Base-by-base conservation (phyloP, 2,113 vertebrate genomes). In the Rhinopomastus cyanomelas region DNA sequence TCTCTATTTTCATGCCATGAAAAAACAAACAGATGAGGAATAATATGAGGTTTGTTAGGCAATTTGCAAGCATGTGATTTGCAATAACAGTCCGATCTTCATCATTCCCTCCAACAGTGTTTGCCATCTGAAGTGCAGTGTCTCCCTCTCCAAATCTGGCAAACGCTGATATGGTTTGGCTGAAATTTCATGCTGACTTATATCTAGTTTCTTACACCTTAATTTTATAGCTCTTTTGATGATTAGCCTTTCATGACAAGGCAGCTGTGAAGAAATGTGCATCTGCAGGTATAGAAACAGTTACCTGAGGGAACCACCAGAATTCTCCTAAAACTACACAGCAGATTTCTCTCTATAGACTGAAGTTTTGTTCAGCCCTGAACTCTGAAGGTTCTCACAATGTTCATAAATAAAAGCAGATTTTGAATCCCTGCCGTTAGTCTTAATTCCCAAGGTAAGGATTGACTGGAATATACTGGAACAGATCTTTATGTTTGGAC, bases 391-490 rank as follows among this genome's bases (percentile, higher is more conserved):
- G 9, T 79, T 62, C 60, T 73, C 81, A 53, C 37, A 79, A 32
- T 16, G 11, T 34, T 88, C 66, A 81, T 92, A 86, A 95, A 75
- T 81, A 75, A 95, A 91, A 81, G 20, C 59, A 79, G 46, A 83
- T 60, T 88, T 94, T 94, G 92, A 95, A 90, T 67, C 66, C 37
- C 34, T 91, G 92, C 86, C 81, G 73, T 86, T 80, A 90, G 71
- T 86, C 22, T 25, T 79, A 94, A 95, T 82, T 95, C 92, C 94
- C 93, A 93, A 95, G 93, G 81, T 93, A 93, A 92, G 48, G 26
- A 69, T 77, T 95, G 86, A 95, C 95, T 95, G 93, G 93, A 96
- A 95, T 81, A 95, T 44, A 90, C 77, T 96, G 93, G 94, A 95
- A 90, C 59, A 73, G 67, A 71, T 56, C 73, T 93, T 82, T 81